Base-by-base conservation (phyloP, 2,888 invertebrate genomes). In the Resseliella maxima region DNA sequence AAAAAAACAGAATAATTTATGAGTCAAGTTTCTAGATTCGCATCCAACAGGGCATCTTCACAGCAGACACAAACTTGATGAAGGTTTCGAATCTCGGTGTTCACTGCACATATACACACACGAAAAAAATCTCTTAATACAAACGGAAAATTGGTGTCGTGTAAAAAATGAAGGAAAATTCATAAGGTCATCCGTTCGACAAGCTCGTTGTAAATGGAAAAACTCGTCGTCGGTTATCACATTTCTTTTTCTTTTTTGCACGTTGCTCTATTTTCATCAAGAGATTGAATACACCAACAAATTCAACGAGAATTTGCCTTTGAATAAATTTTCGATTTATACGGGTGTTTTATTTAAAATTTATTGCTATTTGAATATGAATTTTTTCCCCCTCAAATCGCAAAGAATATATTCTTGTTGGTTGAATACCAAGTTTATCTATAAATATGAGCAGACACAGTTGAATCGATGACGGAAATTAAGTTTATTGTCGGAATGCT, bases 311-410 rank as follows among this genome's bases (percentile, higher is more conserved):
- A 83, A 83, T 83, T 38, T 38, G 83, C 38, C n/a, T 83, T 83
- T 83, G 83, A 83, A 83, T 83, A 83, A 83, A 83, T 83, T 83
- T 83, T 38, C 36, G n/a, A 38, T 83, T 83, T 83, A 38, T 38
- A 38, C 38, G 83, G 38, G 38, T 38, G 38, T 83, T 83, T 83
- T 83, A 83, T 83, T 83, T 83, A 83, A 83, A 83, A 83, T 83
- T 83, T 83, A 83, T 83, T 83, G 83, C 83, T 83, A n/a, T 83
- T 83, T 83, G 83, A 83, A 83, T 83, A 83, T 83, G 83, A 83
- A 81, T 36, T 38, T 83, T 36, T 72, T 35, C 83, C 83, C 83
- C 38, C 38, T n/a, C n/a, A n/a, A 38, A 83, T 83, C 38, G 15
- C 2, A 72, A 31, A 50, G 46, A 50, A 50, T 50, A 50, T 50